Evolutionary conservation across 1,140 invertebrate genomes (phyloP), one percentile per base, ranked within the genome.

Genomic region (Physella acuta): DNA sequence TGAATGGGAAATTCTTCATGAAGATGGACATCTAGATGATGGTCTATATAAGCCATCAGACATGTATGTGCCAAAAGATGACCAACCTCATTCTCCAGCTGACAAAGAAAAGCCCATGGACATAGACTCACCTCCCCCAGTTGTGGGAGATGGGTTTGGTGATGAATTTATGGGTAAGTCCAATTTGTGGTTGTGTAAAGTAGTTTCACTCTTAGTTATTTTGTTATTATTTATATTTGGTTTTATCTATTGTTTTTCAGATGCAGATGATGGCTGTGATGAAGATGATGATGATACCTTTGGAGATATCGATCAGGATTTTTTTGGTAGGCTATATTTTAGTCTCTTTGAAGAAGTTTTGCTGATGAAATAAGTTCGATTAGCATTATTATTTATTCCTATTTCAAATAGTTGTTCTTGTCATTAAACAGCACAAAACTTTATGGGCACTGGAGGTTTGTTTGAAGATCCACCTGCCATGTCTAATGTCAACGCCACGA

Each of bases 141-240:
- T 94, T 2, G 88, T 91, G 76, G 93, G 95, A 81, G 95, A 97
- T 87, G 94, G 92, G n/a, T 97, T 97, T 87, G 94, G 76, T 20
- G 78, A 73, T 55, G 39, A 20, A 11, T 44, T 44, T 44, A 44
- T 55, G 11, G 52, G 14, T 55, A 55, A 53, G 37, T 36, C n/a
- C n/a, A n/a, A n/a, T n/a, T n/a, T n/a, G n/a, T n/a, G n/a, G n/a
- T n/a, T n/a, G n/a, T n/a, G n/a, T n/a, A n/a, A n/a, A n/a, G n/a
- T n/a, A n/a, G n/a, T n/a, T n/a, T n/a, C n/a, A n/a, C n/a, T n/a
- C n/a, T n/a, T n/a, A n/a, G n/a, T n/a, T n/a, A n/a, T n/a, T n/a
- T n/a, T n/a, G n/a, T n/a, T n/a, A n/a, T n/a, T n/a, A n/a, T n/a
- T n/a, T n/a, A n/a, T n/a, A n/a, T n/a, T n/a, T n/a, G n/a, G n/a